These are phyloP conservation scores for Maconellicoccus hirsutus DNA, from an alignment of 1,140 invertebrate genomes.

Conservation along the genomic window DNA sequence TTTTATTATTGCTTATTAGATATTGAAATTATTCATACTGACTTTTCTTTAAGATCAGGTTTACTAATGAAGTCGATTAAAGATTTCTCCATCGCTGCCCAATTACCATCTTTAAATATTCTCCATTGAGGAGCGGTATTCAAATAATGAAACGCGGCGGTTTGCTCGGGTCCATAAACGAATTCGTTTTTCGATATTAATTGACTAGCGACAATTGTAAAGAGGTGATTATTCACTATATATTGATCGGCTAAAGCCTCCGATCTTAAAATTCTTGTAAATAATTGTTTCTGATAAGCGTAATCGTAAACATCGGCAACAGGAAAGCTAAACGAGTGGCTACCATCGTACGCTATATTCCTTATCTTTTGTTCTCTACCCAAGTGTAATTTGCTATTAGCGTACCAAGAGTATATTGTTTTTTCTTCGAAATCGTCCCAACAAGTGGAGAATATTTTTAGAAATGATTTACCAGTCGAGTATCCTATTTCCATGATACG, in stretches of 20 bases:
- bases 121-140: constrained; percentile 47
- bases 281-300: neutral
- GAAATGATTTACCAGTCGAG: neutral
- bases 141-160: constrained; percentile 39
- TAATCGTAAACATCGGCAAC: constrained; percentile 12
- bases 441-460: constrained; percentile 22
- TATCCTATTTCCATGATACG: neutral
- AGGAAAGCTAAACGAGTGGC: neutral
- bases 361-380: constrained; percentile 21
- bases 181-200: constrained; percentile 39
- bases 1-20: too few species aligned
- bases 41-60: too few species aligned
- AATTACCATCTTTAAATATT: constrained; percentile 43
- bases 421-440: constrained; percentile 19
- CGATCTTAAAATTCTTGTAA: constrained; percentile 14
- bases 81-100: constrained; percentile 33
- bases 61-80: too few species aligned
- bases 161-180: constrained; percentile 36
- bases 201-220: constrained; percentile 34
- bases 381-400: neutral
- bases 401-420: constrained; percentile 20
- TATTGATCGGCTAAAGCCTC: neutral
- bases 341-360: constrained; percentile 7
- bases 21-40: too few species aligned
- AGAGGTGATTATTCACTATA: neutral